These are phyloP conservation scores for Phalacrocorax carbo DNA, from an alignment of 2,113 vertebrate genomes.

Conservation along the genomic window DNA sequence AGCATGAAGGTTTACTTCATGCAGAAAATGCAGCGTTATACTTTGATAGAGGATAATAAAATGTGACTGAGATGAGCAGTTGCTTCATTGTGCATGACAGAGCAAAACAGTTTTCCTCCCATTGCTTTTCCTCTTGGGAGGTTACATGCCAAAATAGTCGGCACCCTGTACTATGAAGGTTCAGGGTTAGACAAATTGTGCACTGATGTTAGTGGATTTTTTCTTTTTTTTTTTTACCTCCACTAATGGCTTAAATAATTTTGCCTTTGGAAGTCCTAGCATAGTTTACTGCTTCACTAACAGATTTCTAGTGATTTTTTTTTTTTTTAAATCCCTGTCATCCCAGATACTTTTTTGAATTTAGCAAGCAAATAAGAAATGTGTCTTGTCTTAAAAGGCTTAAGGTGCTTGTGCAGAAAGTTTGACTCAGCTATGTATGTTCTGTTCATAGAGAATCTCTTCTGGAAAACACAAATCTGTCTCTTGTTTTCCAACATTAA, in stretches of 20 bases:
- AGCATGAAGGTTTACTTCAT: constrained; percentile 4
- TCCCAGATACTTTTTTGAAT: not conserved
- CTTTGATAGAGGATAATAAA: constrained; percentile 23
- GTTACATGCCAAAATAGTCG: constrained; percentile 2
- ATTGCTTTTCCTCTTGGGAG: constrained; percentile 42
- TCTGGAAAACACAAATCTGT: not conserved
- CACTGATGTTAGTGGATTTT: not conserved
- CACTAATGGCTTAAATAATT: not conserved
- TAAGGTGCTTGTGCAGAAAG: not conserved
- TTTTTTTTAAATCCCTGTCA: not conserved
- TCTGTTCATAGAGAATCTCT: not conserved
- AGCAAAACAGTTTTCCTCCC: constrained; percentile 55
- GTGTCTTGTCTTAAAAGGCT: not conserved
- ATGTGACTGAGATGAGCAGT: constrained; percentile 40
- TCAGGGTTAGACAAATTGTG: constrained; percentile 2
- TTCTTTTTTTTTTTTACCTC: not conserved
- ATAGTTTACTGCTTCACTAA: not conserved
- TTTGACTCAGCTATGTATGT: not conserved
- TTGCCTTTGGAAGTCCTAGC: not conserved
- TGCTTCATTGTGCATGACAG: constrained; percentile 31
- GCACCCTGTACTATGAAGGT: not conserved
- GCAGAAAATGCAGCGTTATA: not conserved
- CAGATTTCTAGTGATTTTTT: not conserved
- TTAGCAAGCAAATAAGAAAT: not conserved
- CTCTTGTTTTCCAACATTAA: not conserved